phyloP scores from a whole-genome alignment of 2,888 invertebrate genomes.

The Harmothoe impar region DNA sequence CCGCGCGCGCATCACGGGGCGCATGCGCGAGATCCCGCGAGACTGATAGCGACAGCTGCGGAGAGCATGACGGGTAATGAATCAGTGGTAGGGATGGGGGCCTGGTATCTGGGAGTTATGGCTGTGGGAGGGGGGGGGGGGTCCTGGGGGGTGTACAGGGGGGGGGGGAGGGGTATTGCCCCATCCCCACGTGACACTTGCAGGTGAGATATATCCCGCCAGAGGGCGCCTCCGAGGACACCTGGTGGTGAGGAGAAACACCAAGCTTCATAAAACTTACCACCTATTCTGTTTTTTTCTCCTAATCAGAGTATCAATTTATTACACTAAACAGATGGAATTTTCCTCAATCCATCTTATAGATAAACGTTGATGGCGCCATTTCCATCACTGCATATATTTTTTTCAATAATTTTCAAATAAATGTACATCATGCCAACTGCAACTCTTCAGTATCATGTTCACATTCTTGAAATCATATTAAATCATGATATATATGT shows the following conservation, averaged over 20 bases:
- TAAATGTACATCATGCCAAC: too few species aligned
- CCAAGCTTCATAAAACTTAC: background rate
- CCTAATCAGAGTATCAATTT: too few species aligned
- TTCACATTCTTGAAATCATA: too few species aligned
- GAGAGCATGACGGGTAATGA: slow-evolving; percentile 51
- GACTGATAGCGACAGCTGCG: slow-evolving; percentile 44
- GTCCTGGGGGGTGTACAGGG: background rate
- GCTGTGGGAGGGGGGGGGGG: background rate
- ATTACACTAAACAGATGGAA: too few species aligned
- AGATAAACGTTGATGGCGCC: too few species aligned
- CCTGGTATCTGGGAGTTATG: background rate
- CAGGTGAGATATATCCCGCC: background rate
- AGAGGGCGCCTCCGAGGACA: background rate
- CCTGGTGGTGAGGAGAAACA: background rate
- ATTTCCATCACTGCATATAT: too few species aligned
- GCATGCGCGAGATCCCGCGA: slow-evolving; percentile 48
- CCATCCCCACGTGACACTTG: slow-evolving; percentile 31
- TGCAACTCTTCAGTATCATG: too few species aligned
- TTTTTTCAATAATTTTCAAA: too few species aligned
- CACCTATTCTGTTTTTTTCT: too few species aligned
- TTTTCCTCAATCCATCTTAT: too few species aligned
- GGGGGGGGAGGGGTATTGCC: background rate
- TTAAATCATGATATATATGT: too few species aligned
- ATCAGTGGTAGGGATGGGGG: background rate
- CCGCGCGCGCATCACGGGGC: slow-evolving; percentile 33